phyloP scores from a whole-genome alignment of 1,140 invertebrate species.

The Muscidifurax raptorellus region DNA sequence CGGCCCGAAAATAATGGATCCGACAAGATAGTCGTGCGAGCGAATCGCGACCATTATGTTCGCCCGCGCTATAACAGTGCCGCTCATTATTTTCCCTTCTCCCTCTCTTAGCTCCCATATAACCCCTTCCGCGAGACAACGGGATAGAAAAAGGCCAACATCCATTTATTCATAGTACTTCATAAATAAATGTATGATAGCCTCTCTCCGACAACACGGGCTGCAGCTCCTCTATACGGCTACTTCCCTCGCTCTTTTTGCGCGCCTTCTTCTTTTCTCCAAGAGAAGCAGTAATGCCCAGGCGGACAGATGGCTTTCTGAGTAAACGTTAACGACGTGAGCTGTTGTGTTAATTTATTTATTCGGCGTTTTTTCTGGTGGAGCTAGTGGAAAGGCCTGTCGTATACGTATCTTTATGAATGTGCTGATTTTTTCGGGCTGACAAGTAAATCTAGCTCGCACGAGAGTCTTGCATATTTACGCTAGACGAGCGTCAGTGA shows the following conservation, averaged over 20 bases:
- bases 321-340: constrained; percentile 27
- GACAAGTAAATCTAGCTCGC: neutral
- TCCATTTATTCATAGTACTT: constrained; percentile 75
- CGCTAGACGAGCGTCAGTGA: neutral
- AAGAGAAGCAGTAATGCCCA: neutral
- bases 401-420: neutral
- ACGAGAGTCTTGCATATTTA: neutral
- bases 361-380: neutral
- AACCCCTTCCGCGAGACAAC: constrained; percentile 31
- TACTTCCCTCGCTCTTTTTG: constrained; percentile 3
- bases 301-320: constrained; percentile 22
- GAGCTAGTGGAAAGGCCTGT: neutral
- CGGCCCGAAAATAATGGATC: constrained; percentile 24
- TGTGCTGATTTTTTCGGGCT: neutral
- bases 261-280: constrained; percentile 47
- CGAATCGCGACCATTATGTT: constrained; percentile 68
- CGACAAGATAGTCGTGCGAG: constrained; percentile 8
- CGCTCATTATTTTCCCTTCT: constrained; percentile 54
- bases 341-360: constrained; percentile 15
- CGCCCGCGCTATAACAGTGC: constrained; percentile 65
- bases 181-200: constrained; percentile 75
- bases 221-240: constrained; percentile 48
- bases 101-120: neutral
- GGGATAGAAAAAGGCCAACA: constrained; percentile 64
- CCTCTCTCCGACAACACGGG: constrained; percentile 55